Percentiles rank a stretch among this genome's conserved stretches.
phyloP scores from a whole-genome alignment of 2,888 invertebrate species.

The Eupeodes luniger region DNA sequence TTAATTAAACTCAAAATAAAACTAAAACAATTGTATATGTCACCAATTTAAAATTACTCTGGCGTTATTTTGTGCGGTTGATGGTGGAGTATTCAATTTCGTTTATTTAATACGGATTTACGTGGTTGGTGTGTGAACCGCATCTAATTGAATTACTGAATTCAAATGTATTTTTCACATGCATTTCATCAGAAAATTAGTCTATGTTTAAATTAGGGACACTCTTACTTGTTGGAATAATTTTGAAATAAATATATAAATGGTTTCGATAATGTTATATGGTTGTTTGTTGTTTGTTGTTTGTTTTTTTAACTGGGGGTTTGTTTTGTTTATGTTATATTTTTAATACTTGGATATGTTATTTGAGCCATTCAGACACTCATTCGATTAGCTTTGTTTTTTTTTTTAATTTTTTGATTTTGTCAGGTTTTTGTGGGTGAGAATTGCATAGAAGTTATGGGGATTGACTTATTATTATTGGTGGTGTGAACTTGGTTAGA shows the following conservation, averaged over 20 bases:
- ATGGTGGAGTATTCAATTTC: constrained; percentile 59
- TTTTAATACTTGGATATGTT: too few relatives aligned
- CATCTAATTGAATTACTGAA: constrained; percentile 66
- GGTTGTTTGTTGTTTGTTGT: too few relatives aligned
- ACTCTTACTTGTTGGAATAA: background rate
- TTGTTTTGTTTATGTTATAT: background rate
- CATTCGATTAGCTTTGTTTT: too few relatives aligned
- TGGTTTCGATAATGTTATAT: background rate
- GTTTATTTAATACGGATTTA: constrained; percentile 66
- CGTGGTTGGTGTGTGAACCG: constrained; percentile 45
- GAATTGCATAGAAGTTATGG: too few relatives aligned
- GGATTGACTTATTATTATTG: too few relatives aligned
- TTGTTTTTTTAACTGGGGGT: background rate
- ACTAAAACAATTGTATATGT: background rate
- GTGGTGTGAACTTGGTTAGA: too few relatives aligned
- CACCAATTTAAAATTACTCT: background rate
- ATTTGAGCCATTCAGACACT: too few relatives aligned
- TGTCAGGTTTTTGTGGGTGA: too few relatives aligned
- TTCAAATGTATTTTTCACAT: constrained; percentile 8
- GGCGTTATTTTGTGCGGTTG: constrained; percentile 35
- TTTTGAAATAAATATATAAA: background rate
- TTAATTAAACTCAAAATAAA: constrained; percentile 22
- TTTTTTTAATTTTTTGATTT: too few relatives aligned
- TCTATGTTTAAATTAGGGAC: constrained; percentile 27
- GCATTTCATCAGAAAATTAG: constrained; percentile 35